Conservation (phyloP, 2,113 vertebrate genomes). For the Caranx ignobilis region DNA sequence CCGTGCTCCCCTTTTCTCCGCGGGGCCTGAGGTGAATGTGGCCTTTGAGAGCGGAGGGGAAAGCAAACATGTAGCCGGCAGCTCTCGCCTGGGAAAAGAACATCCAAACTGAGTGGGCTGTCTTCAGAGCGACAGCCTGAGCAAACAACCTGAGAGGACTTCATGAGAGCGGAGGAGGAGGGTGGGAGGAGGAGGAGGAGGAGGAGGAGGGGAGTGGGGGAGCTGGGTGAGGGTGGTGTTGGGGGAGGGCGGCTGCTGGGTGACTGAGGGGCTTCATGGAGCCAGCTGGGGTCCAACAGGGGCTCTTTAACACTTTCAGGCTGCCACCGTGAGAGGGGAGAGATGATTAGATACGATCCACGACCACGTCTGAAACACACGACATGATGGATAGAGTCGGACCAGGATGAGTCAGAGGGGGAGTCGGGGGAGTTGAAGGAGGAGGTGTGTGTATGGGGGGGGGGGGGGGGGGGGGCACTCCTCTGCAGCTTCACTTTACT, state of each 20-base stretch:
- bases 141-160: conserved; percentile 78
- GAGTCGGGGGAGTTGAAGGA: too few relatives aligned
- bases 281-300: conserved; percentile 22
- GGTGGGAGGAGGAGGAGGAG: not conserved
- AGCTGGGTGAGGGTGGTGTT: not conserved
- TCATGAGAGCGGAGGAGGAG: conserved; percentile 35
- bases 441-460: too few relatives aligned
- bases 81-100: conserved; percentile 81
- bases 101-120: conserved; percentile 73
- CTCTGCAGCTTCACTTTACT: too few relatives aligned
- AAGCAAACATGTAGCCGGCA: conserved; percentile 75
- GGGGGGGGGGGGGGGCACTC: too few relatives aligned
- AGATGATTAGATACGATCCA: conserved; percentile 15
- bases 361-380: not conserved
- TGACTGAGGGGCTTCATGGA: conserved; percentile 44
- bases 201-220: conserved; percentile 27
- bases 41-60: conserved; percentile 77
- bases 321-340: not conserved
- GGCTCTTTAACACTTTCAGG: conserved; percentile 11
- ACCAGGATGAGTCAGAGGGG: too few relatives aligned
- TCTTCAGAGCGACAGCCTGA: conserved; percentile 76
- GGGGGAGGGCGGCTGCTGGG: conserved; percentile 10
- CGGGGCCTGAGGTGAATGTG: conserved; percentile 74
- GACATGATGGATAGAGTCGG: not conserved
- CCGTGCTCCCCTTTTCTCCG: conserved; percentile 53